Evolutionary conservation across 2,888 invertebrate species (phyloP), one percentile per base, ranked within the genome.

Genomic region (Drosophila parthenogenetica): DNA sequence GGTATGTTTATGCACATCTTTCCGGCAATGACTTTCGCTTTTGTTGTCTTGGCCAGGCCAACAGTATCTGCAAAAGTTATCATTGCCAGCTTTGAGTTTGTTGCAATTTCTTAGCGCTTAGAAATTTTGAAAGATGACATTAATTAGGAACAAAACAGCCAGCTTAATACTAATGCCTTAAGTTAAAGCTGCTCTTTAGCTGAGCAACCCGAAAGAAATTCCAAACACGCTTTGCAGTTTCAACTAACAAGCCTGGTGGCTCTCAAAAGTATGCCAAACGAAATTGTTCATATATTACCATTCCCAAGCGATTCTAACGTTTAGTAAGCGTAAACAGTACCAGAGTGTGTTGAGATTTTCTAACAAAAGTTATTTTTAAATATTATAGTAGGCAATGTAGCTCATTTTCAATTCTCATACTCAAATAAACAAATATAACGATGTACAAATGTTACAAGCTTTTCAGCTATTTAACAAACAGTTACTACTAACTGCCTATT

Each of bases 11-110:
- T 43, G 42, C 37, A 46, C 32, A 58, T 45, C 14, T 63, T 32
- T 51, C 14, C 25, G 35, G 10, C 46, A 29, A 14, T 42, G 74
- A 78, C 74, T 78, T 69, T 78, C 69, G 46, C 78, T 78, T 73
- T 76, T 73, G 59, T 65, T 62, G 49, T 50, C 54, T 57, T 57
- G 40, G 53, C 59, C 54, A 8, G 72, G 54, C 72, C 67, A 65
- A 54, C 43, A 35, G 25, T 49, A 45, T 49, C 54, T 59, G 45
- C 22, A 51, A 14, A 60, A 73, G 78, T 77, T 77, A 69, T 77
- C 78, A 77, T 69, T 73, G 78, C 64, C 69, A 73, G 69, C 40
- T 68, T 68, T 54, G 14, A 60, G 69, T 73, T 72, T 50, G 22
- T 19, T 32, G 46, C 29, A 19, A 50, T 58, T 54, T 63, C 58